A percentile compares a stretch with the other conserved stretches of the same genome.
Conservation (phyloP, 2,113 vertebrate genomes). For the Brienomyrus brachyistius region DNA sequence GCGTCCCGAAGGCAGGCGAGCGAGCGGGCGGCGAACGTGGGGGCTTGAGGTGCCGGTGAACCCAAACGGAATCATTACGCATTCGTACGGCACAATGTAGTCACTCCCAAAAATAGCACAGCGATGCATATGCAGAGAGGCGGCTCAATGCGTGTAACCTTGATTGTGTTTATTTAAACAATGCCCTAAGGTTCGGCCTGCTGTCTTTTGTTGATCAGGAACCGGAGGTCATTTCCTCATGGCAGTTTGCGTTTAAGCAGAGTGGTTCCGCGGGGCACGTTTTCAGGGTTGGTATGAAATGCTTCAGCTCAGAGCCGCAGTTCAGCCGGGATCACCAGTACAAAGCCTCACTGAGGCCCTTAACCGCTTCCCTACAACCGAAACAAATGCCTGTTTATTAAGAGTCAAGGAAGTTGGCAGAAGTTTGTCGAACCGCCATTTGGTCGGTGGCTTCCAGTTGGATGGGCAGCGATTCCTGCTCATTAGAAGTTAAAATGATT, state of each 20-base stretch:
- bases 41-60: not conserved
- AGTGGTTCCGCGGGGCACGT: not conserved
- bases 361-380: not conserved
- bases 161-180: constrained; percentile 15
- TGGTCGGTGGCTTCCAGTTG: constrained; percentile 1
- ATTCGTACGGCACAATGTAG: not conserved
- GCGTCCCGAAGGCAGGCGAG: constrained; percentile 9
- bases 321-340: not conserved
- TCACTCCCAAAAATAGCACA: not conserved
- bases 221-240: not conserved
- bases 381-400: constrained; percentile 17
- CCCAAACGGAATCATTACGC: constrained; percentile 8
- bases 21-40: not conserved
- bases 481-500: constrained; percentile 1
- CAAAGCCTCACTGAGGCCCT: not conserved
- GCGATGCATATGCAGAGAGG: not conserved
- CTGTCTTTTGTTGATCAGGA: not conserved
- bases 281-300: not conserved
- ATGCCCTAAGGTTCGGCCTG: not conserved
- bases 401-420: constrained; percentile 2
- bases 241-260: not conserved
- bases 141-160: not conserved
- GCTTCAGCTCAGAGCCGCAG: not conserved
- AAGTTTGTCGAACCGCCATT: not conserved
- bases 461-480: not conserved